Evolutionary conservation across 2,113 vertebrate species (phyloP), one percentile per base, ranked within the genome.

Genomic region (Lanius collurio): DNA sequence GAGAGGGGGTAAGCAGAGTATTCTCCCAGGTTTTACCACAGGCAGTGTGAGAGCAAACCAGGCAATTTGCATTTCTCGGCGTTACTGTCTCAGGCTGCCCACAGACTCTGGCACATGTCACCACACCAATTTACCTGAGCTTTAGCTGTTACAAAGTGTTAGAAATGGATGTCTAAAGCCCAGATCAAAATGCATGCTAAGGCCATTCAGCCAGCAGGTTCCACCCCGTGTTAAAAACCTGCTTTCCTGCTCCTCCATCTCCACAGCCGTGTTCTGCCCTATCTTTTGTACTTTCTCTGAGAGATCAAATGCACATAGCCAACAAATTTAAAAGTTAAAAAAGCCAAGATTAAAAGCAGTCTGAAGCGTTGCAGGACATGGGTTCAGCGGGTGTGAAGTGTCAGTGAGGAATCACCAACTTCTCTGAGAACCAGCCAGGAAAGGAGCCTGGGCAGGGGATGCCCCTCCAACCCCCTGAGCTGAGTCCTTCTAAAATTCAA

Each of bases 371-470:
- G 23, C 17, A 63, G 65, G 50, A 15, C 26, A 12, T 0, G 18
- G 42, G 33, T 11, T 74, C n/a, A 35, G 41, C 3, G 0, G 2
- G 16, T 22, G 31, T 18, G 28, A 24, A 24, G 11, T 28, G 57
- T 4, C 31, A 15, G 24, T 1, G 8, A 76, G 44, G 56, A 27
- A 27, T 63, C 74, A 1, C 18, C 27, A 42, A 9, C 57, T 27
- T 27, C 60, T 23, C 50, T 57, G 42, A 0, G 8, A 74, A 20
- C 24, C 28, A 30, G 47, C 23, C 33, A 78, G 81, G 11, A 24
- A 41, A 56, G 19, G 16, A 49, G n/a, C 46, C 17, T 0, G 0
- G 28, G 69, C 67, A 65, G 65, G 33, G 20, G 16, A 10, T n/a
- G 70, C 39, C 57, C 9, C 7, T 52, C 63, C 63, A 27, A 28